Evolutionary conservation across 2,113 vertebrate species (phyloP).

Genomic region (Varanus komodoensis): DNA sequence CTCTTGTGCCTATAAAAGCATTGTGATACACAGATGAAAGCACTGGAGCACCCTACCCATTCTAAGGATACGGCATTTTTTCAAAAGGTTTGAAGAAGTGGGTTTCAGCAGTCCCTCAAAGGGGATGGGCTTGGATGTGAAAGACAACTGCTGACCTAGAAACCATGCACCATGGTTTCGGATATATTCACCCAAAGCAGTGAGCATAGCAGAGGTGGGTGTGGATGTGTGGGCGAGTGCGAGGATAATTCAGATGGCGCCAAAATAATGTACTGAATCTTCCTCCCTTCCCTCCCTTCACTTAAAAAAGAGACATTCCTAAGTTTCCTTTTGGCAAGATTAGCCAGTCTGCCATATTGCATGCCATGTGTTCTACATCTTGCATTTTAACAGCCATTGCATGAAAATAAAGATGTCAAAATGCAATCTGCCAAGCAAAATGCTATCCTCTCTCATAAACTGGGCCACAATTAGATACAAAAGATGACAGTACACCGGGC

Average conservation of each 20-base stretch:
- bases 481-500: background rate
- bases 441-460: constrained; percentile 30
- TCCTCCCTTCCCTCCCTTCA: no score
- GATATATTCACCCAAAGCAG: background rate
- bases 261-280: background rate
- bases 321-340: background rate
- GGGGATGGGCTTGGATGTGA: background rate
- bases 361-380: background rate
- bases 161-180: background rate
- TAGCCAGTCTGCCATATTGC: constrained; percentile 6
- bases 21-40: background rate
- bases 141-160: background rate
- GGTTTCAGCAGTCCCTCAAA: background rate
- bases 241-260: background rate
- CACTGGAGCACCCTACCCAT: background rate
- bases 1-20: background rate
- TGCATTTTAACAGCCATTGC: constrained; percentile 23
- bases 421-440: constrained; percentile 39
- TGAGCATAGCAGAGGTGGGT: no score
- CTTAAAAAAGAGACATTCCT: background rate
- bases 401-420: constrained; percentile 54
- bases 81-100: background rate
- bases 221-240: background rate
- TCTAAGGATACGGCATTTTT: background rate
- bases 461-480: constrained; percentile 17